phyloP scores from a whole-genome alignment of 2,113 vertebrate genomes.

The Notarius quadriscutis region DNA sequence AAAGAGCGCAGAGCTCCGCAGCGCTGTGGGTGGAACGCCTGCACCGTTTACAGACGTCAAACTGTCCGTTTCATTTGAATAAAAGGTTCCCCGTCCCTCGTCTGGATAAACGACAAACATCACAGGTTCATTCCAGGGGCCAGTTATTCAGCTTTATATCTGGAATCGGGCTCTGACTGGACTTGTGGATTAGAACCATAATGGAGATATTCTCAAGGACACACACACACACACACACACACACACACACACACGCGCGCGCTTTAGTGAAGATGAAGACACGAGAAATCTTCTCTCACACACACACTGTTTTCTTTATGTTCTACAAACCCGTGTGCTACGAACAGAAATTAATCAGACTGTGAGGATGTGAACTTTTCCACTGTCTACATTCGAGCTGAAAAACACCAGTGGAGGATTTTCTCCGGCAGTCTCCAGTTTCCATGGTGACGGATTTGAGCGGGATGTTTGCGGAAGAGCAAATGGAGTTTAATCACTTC shows the following conservation, averaged over 20 bases:
- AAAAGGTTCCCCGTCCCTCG: background rate
- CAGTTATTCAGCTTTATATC: background rate
- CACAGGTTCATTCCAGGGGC: background rate
- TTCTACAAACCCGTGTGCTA: background rate
- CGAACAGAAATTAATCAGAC: no score
- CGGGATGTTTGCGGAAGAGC: background rate
- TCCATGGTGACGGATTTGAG: background rate
- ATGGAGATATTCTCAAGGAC: background rate
- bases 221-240: no score
- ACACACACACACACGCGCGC: background rate
- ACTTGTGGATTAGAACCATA: background rate
- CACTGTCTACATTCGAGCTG: background rate
- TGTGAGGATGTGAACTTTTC: no score
- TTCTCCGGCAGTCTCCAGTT: background rate
- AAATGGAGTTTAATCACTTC: background rate
- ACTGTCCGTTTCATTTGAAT: no score
- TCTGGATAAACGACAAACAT: background rate
- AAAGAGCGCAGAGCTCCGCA: background rate
- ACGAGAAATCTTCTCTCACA: no score
- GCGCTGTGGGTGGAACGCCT: background rate
- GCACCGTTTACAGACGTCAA: background rate
- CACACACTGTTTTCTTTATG: background rate
- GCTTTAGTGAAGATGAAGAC: no score
- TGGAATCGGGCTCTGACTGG: background rate
- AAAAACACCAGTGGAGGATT: background rate